Evolutionary conservation across 2,113 vertebrate species (phyloP), one percentile per base, ranked within the genome.

Genomic region (Puntigrus tetrazona): DNA sequence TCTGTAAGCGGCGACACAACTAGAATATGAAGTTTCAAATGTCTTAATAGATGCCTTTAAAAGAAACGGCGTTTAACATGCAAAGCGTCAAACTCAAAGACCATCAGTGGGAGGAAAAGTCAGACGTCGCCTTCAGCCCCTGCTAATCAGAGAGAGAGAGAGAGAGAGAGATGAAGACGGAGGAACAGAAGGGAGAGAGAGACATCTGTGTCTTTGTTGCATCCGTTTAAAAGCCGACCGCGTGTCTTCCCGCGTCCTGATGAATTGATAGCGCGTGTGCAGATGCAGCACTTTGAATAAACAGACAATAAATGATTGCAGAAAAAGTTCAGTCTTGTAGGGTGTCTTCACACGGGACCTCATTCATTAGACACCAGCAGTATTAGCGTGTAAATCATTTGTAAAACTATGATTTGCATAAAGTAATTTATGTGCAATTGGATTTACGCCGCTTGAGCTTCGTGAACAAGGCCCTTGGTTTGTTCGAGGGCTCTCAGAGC

Each of bases 51-150:
- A 65, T 20, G 57, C n/a, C 27, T 78, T 78, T 59, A 38, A 16
- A 78, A 27, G 52, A 78, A 45, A 79, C 57, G 29, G 59, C 27
- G 1, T 80, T 80, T 80, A 80, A 65, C 25, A 80, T 80, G 78
- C 78, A 65, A 80, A 31, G 41, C 59, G 18, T 80, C 50, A 27
- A 78, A 61, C 34, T 27, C 22, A 63, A 80, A 80, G 38, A 80
- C 16, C 78, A 80, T 27, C 78, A 45, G 59, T 65, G 57, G 41
- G 59, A 80, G 38, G 27, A 67, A 47, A 80, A 80, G 41, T 65
- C 78, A 80, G 78, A 67, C 59, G 25, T 65, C 47, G 78, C 78
- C 78, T 80, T 80, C 38, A 80, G 78, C 59, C 78, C 16, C 41
- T 11, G 59, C 41, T 80, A 63, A 80, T 80, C 78, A 65, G 38